A percentile compares a stretch with the other conserved stretches of the same genome.
These are phyloP conservation scores for Mareca penelope DNA, from an alignment of 2,797 vertebrate species.

Conservation along the genomic window DNA sequence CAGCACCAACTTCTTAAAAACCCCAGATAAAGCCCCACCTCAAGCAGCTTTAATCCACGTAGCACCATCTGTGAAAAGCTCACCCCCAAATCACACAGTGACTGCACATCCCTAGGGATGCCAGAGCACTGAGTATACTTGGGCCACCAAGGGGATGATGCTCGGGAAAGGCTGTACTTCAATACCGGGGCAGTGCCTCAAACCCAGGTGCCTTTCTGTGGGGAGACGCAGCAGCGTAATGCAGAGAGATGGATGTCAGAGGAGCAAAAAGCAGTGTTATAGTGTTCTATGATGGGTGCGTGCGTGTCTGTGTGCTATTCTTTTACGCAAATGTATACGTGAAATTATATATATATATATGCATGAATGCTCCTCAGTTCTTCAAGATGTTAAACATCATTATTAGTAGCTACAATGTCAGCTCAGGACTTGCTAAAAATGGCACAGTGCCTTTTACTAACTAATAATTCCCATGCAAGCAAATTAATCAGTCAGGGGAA, in stretches of 20 bases:
- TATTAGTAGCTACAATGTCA: not conserved
- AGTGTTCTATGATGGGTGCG: not conserved
- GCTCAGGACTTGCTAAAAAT: not conserved
- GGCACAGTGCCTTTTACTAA: not conserved
- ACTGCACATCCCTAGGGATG: not conserved
- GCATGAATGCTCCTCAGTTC: not conserved
- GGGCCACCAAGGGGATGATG: not conserved
- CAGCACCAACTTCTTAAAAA: not conserved
- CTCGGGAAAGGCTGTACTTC: not conserved
- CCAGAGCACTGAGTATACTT: accelerated
- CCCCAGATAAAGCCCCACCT: not conserved
- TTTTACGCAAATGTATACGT: not conserved
- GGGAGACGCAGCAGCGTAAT: not conserved
- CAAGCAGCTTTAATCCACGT: not conserved
- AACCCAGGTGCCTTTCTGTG: not conserved
- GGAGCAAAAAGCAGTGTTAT: not conserved
- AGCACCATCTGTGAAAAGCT: accelerated
- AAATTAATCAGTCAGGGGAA: not conserved
- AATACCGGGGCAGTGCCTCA: not conserved
- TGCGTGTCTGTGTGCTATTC: not conserved
- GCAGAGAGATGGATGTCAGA: not conserved
- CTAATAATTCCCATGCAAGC: not conserved
- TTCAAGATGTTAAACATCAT: not conserved
- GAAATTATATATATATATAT: not conserved
- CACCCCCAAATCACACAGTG: not conserved